These are phyloP conservation scores for Vireo altiloquus DNA, from an alignment of 2,113 vertebrate genomes.

Conservation along the genomic window DNA sequence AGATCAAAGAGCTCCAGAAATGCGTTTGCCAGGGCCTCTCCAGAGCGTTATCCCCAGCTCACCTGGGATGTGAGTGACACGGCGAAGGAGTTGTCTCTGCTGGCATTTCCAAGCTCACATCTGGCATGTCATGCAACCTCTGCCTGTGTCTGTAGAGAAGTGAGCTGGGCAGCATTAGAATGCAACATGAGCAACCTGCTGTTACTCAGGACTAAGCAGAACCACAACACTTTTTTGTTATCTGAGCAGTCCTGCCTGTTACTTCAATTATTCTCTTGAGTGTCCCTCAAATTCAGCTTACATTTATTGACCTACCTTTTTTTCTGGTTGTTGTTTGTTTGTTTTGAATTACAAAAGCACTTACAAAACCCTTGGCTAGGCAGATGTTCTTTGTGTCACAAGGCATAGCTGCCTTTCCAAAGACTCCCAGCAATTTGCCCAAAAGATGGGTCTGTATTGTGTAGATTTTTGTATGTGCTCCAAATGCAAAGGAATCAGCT, in stretches of 20 bases:
- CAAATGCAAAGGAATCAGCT: not conserved
- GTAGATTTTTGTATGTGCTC: not conserved
- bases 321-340: not conserved
- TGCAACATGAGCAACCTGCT: not conserved
- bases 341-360: not conserved
- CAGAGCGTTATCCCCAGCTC: constrained; percentile 15
- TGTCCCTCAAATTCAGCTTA: not conserved
- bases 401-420: not conserved
- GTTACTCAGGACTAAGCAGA: not conserved
- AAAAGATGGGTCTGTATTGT: not conserved
- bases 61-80: not conserved
- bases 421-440: not conserved
- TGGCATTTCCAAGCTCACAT: not conserved
- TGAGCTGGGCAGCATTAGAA: not conserved
- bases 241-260: not conserved
- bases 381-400: not conserved
- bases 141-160: not conserved
- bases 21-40: not conserved
- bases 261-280: not conserved
- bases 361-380: not conserved
- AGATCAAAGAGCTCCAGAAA: constrained; percentile 46
- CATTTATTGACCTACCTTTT: not conserved
- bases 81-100: not conserved
- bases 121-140: not conserved
- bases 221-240: not conserved